Percentiles rank a stretch among this genome's conserved stretches.
phyloP scores from a whole-genome alignment of 2,888 invertebrate genomes.

The Argyresthia goedartella region DNA sequence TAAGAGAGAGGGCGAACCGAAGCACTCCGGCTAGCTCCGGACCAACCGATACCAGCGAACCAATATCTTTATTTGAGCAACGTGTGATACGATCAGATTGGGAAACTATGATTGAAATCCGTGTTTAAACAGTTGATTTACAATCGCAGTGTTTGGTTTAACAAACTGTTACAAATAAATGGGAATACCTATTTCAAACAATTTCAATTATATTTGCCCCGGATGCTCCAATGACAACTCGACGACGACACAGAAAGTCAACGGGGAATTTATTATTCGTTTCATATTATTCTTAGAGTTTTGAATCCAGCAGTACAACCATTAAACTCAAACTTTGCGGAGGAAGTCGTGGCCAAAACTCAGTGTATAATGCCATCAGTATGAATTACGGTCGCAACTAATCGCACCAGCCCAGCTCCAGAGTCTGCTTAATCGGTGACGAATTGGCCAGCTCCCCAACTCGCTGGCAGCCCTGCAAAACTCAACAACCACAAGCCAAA shows the following conservation, averaged over 20 bases:
- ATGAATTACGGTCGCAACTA: not conserved
- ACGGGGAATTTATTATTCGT: too few species aligned
- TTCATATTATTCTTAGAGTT: too few species aligned
- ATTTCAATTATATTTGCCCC: not conserved
- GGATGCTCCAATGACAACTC: too few species aligned
- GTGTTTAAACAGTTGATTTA: conserved; percentile 33
- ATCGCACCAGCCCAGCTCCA: not conserved
- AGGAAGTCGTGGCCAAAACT: too few species aligned
- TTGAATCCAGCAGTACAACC: too few species aligned
- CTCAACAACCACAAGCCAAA: too few species aligned
- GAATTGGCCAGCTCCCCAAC: not conserved
- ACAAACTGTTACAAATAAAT: not conserved
- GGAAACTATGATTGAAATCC: conserved; percentile 37
- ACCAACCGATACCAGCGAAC: conserved; percentile 1
- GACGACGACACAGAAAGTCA: too few species aligned
- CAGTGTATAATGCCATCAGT: not conserved
- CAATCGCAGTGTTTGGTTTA: not conserved
- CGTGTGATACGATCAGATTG: conserved; percentile 47
- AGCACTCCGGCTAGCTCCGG: conserved; percentile 31
- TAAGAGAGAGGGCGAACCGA: conserved; percentile 28
- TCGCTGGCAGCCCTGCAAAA: too few species aligned
- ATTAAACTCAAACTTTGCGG: too few species aligned
- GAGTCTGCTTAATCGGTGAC: not conserved
- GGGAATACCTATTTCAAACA: not conserved
- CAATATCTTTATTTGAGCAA: conserved; percentile 63